Conservation (phyloP, 2,888 invertebrate species). For the Subacronicta megacephala region DNA sequence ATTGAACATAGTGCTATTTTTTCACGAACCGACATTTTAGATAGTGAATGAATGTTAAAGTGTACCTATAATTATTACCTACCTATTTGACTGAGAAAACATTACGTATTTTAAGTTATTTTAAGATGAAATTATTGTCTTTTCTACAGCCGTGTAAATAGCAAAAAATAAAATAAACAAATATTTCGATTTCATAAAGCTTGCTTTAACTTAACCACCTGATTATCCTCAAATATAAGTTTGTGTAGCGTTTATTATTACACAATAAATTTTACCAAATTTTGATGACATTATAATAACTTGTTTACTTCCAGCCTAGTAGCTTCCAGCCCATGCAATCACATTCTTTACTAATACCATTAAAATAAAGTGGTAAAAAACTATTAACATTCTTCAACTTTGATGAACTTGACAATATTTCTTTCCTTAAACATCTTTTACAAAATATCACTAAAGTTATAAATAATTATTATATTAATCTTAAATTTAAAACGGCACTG, state of each 20-base stretch:
- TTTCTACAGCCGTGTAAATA: slow-evolving; percentile 88
- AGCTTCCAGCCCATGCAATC: too few relatives aligned
- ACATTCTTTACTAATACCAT: too few relatives aligned
- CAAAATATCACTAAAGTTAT: slow-evolving; percentile 8
- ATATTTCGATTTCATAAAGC: slow-evolving; percentile 74
- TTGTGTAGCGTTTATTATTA: background rate
- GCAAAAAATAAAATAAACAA: slow-evolving; percentile 72
- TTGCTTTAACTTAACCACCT: slow-evolving; percentile 44
- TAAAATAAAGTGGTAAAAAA: background rate
- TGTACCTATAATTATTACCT: slow-evolving; percentile 69
- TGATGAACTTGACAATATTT: too few relatives aligned
- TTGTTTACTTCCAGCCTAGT: too few relatives aligned
- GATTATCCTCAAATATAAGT: slow-evolving; percentile 3
- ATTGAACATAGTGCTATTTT: slow-evolving; percentile 79
- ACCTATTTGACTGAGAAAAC: slow-evolving; percentile 82
- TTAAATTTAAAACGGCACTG: slow-evolving; percentile 36
- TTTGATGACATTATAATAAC: background rate
- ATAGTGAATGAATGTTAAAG: slow-evolving; percentile 67
- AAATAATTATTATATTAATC: slow-evolving; percentile 28
- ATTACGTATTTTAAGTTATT: slow-evolving; percentile 84
- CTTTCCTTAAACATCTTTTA: background rate
- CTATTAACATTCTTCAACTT: background rate
- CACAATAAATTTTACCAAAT: background rate
- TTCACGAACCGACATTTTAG: slow-evolving; percentile 76
- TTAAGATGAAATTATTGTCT: slow-evolving; percentile 83